Conservation (phyloP, 2,888 invertebrate species). For the Piscicola geometra region DNA sequence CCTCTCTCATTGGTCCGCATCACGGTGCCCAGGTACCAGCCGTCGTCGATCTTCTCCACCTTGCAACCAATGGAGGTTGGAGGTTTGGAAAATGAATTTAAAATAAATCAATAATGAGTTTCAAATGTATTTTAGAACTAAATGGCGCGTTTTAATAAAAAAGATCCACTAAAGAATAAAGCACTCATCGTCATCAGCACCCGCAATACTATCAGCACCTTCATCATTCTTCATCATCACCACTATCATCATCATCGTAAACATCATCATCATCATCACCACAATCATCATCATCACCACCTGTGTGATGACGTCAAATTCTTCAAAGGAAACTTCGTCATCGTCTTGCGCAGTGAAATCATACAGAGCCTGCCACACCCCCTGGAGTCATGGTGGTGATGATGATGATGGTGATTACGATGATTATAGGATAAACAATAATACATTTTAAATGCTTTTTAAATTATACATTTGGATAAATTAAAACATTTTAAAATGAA, state of each 20-base stretch:
- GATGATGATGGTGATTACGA: no score
- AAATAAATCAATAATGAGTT: no score
- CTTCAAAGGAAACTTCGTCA: slow-evolving; percentile 71
- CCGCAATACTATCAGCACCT: no score
- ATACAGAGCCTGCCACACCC: slow-evolving; percentile 73
- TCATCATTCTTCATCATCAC: slow-evolving; percentile 91
- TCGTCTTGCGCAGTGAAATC: slow-evolving; percentile 94
- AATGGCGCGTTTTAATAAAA: no score
- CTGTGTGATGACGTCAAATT: slow-evolving; percentile 58
- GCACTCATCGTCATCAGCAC: no score
- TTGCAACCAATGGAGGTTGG: not conserved
- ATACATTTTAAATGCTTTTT: no score
- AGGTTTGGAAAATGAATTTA: no score
- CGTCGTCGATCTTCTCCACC: slow-evolving; percentile 72
- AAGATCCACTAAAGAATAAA: no score
- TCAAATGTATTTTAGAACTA: no score
- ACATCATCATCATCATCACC: slow-evolving; percentile 87
- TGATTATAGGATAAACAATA: no score
- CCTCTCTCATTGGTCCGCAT: slow-evolving; percentile 81
- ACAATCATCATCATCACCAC: slow-evolving; percentile 74
- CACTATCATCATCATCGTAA: slow-evolving; percentile 81
- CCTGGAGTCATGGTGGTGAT: slow-evolving; percentile 13
- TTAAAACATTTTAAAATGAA: no score
- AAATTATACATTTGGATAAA: no score
- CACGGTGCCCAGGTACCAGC: slow-evolving; percentile 91